Conservation (phyloP, 2,113 vertebrate species). For the Gnathonemus echidnorhynchus region DNA sequence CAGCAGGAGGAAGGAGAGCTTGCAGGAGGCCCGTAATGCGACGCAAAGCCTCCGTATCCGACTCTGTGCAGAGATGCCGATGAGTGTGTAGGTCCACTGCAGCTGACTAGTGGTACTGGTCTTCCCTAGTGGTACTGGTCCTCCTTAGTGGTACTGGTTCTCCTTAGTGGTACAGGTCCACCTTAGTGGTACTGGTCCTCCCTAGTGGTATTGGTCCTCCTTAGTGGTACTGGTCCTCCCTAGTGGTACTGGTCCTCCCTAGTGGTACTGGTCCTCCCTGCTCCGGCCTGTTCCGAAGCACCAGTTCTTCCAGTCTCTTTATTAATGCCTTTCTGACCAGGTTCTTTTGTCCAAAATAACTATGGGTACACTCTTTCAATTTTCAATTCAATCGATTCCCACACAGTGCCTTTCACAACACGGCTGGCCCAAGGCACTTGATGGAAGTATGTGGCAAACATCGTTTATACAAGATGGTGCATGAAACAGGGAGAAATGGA, state of each 20-base stretch:
- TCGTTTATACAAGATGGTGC: not conserved
- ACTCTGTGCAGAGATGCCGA: not conserved
- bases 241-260: too few species aligned
- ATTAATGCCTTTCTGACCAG: not conserved
- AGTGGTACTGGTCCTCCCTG: not conserved
- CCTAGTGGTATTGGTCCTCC: not conserved
- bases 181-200: not conserved
- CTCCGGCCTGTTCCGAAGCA: not conserved
- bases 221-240: too few species aligned
- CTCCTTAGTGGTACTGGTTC: too few species aligned
- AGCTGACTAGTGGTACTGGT: not conserved
- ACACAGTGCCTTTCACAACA: not conserved
- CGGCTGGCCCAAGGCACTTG: not conserved
- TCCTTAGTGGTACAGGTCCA: too few species aligned
- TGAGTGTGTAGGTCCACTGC: not conserved
- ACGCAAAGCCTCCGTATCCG: not conserved
- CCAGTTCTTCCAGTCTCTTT: not conserved
- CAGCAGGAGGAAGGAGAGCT: not conserved
- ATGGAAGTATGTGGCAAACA: not conserved
- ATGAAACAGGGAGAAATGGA: not conserved
- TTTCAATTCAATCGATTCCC: not conserved
- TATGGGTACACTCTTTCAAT: not conserved
- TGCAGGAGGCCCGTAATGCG: not conserved
- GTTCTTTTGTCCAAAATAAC: not conserved
- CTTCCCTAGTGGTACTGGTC: too few species aligned